Evolutionary conservation across 2,888 invertebrate species (phyloP), one percentile per base, ranked within the genome.

Genomic region (Chamaedrilus cognettii): DNA sequence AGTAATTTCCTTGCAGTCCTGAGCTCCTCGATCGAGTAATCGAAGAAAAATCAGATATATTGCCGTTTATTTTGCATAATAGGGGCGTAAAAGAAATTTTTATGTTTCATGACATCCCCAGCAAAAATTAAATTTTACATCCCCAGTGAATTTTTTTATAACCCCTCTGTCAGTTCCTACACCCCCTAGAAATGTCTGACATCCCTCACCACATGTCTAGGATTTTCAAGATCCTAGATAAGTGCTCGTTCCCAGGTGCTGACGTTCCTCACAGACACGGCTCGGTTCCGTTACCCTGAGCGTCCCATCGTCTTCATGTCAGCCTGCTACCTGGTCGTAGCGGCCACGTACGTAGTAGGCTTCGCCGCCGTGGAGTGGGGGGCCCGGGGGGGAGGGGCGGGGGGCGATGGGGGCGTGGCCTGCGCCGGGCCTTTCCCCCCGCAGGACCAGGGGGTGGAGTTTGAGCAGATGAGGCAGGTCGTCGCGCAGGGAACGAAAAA

Each of bases 251-350:
- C 42, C 19, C 42, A 42, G 42, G 55, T 52, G 42, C 42, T 42
- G 42, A 98, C 98, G 7, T 97, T 96, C 83, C 87, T 95, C 71
- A 92, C 98, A 74, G 97, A 98, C 84, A 93, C 94, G 68, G 91
- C 93, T 78, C 88, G 98, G 77, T 99, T 99, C 85, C 90, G 94
- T 56, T 99, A 98, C 85, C 98, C 98, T 15, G 98, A 99, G 85
- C 88, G 97, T 74, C 96, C 98, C 1, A 96, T 99, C 70, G 96
- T 98, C 77, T 98, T 96, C 84, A 86, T 99, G 67, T 95, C 97
- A 28, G 90, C 96, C 3, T 98, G 98, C 84, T 97, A 97, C 84
- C 87, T 96, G 77, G 92, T 96, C 88, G 93, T 97, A 57, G 93
- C 96, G 26, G 86, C 93, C 72, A 93, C 94, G 58, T 98, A 97